Conservation (phyloP, 1,140 invertebrate genomes). For the Cotesia glomerata region DNA sequence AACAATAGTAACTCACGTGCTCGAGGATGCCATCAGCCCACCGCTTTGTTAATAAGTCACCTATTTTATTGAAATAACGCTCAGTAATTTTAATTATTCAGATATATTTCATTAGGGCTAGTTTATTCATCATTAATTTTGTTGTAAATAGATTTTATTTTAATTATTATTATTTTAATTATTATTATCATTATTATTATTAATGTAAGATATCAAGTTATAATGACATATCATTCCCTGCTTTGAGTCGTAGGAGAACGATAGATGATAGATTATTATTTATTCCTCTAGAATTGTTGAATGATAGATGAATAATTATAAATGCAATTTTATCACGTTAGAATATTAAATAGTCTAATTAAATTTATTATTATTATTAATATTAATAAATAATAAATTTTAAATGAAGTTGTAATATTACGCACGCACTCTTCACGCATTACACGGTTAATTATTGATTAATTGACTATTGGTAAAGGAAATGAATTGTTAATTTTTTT, state of each 20-base stretch:
- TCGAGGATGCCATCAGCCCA: slow-evolving; percentile 11
- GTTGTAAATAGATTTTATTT: no score
- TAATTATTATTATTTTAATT: no score
- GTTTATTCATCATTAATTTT: neutral
- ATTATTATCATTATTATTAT: neutral
- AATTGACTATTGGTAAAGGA: no score
- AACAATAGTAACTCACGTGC: slow-evolving; percentile 14
- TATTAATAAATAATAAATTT: neutral
- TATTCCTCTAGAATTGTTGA: slow-evolving; percentile 10
- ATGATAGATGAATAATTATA: neutral
- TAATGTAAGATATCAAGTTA: slow-evolving; percentile 12
- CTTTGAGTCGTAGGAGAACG: slow-evolving; percentile 26
- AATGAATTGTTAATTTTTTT: no score
- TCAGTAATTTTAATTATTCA: slow-evolving; percentile 7
- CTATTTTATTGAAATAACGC: neutral
- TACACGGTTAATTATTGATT: neutral
- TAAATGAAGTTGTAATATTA: neutral
- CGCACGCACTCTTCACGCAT: slow-evolving; percentile 8
- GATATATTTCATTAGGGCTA: neutral
- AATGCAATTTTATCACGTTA: neutral
- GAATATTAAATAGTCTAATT: neutral
- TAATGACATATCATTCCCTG: slow-evolving; percentile 31
- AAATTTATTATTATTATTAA: neutral
- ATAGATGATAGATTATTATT: slow-evolving; percentile 16
- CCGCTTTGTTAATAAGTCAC: slow-evolving; percentile 7